Conservation (phyloP, 2,113 vertebrate species). For the Coptodon bakossiorum region DNA sequence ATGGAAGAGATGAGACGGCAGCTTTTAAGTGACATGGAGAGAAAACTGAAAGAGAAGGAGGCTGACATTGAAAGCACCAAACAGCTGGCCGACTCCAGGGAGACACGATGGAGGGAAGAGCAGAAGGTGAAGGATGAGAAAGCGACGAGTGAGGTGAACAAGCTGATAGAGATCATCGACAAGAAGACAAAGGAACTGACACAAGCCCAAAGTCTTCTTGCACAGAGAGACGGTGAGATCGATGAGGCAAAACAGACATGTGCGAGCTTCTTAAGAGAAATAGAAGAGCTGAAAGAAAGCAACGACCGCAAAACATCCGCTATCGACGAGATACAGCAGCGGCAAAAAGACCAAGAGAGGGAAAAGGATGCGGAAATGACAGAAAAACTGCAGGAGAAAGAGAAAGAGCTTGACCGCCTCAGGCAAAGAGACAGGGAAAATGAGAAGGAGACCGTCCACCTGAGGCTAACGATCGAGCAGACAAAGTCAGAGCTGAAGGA, state of each 20-base stretch:
- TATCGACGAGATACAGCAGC: not conserved
- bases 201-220: not conserved
- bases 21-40: slow-evolving; percentile 11
- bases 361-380: slow-evolving; percentile 5
- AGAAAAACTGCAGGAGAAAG: slow-evolving; percentile 42
- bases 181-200: not conserved
- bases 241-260: not conserved
- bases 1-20: slow-evolving; percentile 11
- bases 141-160: not conserved
- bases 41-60: slow-evolving; percentile 21
- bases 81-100: not conserved
- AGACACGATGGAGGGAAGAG: slow-evolving; percentile 35
- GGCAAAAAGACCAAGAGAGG: slow-evolving; percentile 7
- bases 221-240: not conserved
- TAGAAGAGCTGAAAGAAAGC: slow-evolving; percentile 17
- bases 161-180: not conserved
- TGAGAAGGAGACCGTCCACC: slow-evolving; percentile 20
- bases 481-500: slow-evolving; percentile 51
- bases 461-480: slow-evolving; percentile 47
- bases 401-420: slow-evolving; percentile 22
- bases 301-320: not conserved
- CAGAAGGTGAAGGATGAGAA: slow-evolving; percentile 14
- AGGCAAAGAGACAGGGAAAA: slow-evolving; percentile 17
- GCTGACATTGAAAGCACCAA: not conserved
- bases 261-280: not conserved